Conservation (phyloP, 2,888 invertebrate genomes). For the Hirtodrosophila trivittata region DNA sequence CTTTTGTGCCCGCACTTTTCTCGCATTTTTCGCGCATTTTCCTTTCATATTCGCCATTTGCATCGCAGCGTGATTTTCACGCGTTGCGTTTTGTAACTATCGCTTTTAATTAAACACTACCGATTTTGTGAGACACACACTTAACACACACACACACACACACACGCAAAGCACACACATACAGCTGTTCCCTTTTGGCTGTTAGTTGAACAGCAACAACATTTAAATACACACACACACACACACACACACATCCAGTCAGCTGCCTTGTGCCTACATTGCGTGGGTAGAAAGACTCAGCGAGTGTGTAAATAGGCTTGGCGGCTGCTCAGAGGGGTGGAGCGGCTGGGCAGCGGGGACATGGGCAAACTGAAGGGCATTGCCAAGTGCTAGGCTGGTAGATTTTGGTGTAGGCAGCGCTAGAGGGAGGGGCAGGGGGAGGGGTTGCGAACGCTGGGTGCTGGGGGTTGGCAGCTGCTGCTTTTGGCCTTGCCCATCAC, state of each 20-base stretch:
- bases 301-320: too few species aligned
- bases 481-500: slow-evolving; percentile 50
- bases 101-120: slow-evolving; percentile 62
- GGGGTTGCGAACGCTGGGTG: neutral
- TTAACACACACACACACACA: slow-evolving; percentile 26
- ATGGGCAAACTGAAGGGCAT: slow-evolving; percentile 15
- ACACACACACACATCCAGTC: neutral
- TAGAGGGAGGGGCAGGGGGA: neutral
- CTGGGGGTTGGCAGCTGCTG: slow-evolving; percentile 21
- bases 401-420: neutral
- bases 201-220: slow-evolving; percentile 32
- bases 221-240: slow-evolving; percentile 12
- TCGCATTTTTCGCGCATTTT: neutral
- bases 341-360: neutral
- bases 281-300: too few species aligned
- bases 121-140: slow-evolving; percentile 38
- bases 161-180: slow-evolving; percentile 2
- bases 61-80: slow-evolving; percentile 30
- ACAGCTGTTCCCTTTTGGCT: slow-evolving; percentile 25
- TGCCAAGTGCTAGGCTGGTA: slow-evolving; percentile 28
- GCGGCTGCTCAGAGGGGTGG: neutral
- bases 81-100: slow-evolving; percentile 50
- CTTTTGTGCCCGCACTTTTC: too few species aligned
- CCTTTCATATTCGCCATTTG: slow-evolving; percentile 13
- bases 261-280: slow-evolving; percentile 21